A percentile compares a stretch with the other conserved stretches of the same genome.
phyloP scores from a whole-genome alignment of 2,113 vertebrate genomes.

The Rana temporaria region DNA sequence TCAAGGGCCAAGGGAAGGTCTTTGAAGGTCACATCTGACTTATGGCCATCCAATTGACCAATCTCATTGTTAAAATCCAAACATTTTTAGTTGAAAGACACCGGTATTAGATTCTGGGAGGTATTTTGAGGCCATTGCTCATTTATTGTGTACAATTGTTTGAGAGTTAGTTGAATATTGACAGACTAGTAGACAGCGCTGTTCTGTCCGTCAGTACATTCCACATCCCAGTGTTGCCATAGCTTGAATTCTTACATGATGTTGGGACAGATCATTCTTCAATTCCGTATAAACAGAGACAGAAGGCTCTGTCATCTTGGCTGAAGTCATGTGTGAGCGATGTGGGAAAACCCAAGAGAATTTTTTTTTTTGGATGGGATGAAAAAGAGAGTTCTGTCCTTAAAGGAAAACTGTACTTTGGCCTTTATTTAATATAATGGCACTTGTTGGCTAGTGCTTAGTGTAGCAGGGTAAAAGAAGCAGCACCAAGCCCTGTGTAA shows the following conservation, averaged over 20 bases:
- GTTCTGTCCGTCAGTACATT: constrained; percentile 26
- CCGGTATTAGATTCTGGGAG: not conserved
- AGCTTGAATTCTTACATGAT: constrained; percentile 47
- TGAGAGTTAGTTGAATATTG: constrained; percentile 34
- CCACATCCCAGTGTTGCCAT: constrained; percentile 38
- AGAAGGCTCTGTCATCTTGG: constrained; percentile 40
- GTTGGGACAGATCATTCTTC: constrained; percentile 52
- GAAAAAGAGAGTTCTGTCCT: not conserved
- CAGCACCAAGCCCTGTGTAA: too few species aligned
- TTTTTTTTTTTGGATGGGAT: not conserved
- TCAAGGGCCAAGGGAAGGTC: too few species aligned
- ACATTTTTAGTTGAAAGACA: not conserved
- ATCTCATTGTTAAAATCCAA: too few species aligned
- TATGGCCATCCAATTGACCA: too few species aligned
- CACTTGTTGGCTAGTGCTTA: too few species aligned
- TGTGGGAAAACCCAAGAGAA: constrained; percentile 42
- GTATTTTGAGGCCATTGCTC: not conserved
- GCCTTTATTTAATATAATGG: too few species aligned
- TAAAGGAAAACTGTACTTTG: too few species aligned
- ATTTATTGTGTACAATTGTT: constrained; percentile 5
- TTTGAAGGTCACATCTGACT: too few species aligned
- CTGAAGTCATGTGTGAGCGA: constrained; percentile 38
- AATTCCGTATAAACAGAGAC: constrained; percentile 40
- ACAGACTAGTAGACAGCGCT: constrained; percentile 12
- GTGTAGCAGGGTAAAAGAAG: too few species aligned